Evolutionary conservation across 2,797 vertebrate species (phyloP).

Genomic region (Mus spretus): DNA sequence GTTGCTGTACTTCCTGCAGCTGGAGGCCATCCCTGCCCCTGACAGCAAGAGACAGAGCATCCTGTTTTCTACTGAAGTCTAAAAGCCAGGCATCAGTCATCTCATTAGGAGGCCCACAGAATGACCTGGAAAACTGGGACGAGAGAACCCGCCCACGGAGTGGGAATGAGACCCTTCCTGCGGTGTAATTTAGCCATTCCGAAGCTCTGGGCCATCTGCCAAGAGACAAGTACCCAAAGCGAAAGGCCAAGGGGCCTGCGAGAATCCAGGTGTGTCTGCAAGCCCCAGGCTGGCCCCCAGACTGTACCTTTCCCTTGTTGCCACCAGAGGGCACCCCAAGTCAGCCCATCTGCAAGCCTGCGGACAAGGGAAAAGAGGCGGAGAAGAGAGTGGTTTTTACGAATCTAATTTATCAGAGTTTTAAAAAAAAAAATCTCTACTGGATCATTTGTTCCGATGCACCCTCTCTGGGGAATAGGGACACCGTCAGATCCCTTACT

Average conservation of each 20-base stretch:
- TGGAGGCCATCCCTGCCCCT: constrained; percentile 95
- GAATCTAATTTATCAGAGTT: constrained; percentile 85
- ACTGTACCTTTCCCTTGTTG: constrained; percentile 62
- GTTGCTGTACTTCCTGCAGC: constrained; percentile 96
- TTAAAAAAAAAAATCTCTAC: constrained; percentile 83
- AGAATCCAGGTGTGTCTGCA: not conserved
- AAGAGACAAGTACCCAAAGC: constrained; percentile 53
- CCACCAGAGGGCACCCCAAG: constrained; percentile 79
- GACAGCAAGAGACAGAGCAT: constrained; percentile 97
- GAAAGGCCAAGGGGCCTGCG: not conserved
- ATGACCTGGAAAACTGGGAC: constrained; percentile 42
- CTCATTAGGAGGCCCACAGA: constrained; percentile 43
- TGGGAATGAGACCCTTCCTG: not conserved
- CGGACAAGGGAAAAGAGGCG: not conserved
- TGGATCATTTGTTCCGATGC: constrained; percentile 84
- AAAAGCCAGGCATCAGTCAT: constrained; percentile 64
- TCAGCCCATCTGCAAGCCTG: not conserved
- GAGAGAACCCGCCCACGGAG: not conserved
- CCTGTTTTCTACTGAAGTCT: constrained; percentile 96
- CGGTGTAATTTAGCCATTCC: not conserved
- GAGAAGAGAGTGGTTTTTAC: constrained; percentile 16
- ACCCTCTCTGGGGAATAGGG: constrained; percentile 78
- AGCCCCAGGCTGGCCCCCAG: not conserved
- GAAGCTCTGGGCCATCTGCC: not conserved
- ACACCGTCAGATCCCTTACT: constrained; percentile 72